A percentile compares a stretch with the other conserved stretches of the same genome.
Conservation (phyloP, 2,113 vertebrate genomes). For the Phaethon lepturus region DNA sequence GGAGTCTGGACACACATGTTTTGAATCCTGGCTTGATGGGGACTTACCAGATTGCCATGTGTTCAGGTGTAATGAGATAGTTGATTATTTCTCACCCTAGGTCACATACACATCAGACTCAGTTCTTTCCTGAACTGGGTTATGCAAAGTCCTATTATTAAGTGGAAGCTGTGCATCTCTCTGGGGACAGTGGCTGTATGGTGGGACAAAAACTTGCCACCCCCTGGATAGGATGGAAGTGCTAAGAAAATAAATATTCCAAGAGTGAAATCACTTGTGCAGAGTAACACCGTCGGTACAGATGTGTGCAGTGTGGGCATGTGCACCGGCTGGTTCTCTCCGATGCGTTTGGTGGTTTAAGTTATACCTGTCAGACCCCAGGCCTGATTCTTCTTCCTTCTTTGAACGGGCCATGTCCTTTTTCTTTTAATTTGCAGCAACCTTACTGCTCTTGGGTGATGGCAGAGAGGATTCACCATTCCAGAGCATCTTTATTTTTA, state of each 20-base stretch:
- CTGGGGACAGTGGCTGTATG: background rate
- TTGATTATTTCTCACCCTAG: background rate
- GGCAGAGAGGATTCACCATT: background rate
- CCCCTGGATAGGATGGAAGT: background rate
- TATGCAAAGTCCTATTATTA: background rate
- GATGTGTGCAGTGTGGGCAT: background rate
- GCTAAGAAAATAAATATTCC: background rate
- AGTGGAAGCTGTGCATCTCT: background rate
- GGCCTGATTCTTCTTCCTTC: background rate
- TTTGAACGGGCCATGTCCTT: background rate
- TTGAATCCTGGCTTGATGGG: background rate
- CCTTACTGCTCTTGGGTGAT: background rate
- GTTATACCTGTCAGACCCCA: background rate
- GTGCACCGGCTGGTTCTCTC: background rate
- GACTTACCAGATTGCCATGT: background rate
- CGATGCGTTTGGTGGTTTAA: background rate
- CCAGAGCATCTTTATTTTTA: background rate
- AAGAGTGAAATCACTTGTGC: background rate
- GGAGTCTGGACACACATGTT: background rate
- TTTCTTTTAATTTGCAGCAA: background rate
- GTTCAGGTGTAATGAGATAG: background rate
- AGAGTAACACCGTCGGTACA: no score
- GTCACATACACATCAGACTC: rapidly evolving
- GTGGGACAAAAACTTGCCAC: background rate
- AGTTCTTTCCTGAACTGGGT: background rate